These are phyloP conservation scores for Volucella inflata DNA, from an alignment of 2,888 invertebrate genomes.

Conservation along the genomic window DNA sequence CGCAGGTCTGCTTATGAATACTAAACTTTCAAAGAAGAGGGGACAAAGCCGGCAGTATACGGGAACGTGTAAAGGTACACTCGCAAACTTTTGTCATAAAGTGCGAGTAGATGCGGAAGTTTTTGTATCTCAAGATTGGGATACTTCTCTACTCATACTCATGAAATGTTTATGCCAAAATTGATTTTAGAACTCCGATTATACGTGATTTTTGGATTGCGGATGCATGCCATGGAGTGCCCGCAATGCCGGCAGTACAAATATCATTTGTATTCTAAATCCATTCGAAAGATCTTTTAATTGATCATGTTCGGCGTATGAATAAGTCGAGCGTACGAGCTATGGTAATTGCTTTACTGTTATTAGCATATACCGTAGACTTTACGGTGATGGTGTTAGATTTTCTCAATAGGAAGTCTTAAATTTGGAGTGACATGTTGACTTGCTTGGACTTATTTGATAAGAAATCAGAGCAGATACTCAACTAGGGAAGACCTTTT, in stretches of 20 bases:
- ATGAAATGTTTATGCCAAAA: conserved; percentile 19
- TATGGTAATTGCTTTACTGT: conserved; percentile 40
- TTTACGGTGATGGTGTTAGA: not conserved
- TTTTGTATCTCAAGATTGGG: not conserved
- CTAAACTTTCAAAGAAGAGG: conserved; percentile 26
- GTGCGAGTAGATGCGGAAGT: conserved; percentile 61
- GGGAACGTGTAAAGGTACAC: no score
- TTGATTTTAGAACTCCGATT: conserved; percentile 36
- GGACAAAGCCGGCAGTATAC: not conserved
- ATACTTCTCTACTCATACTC: not conserved
- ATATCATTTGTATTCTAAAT: conserved; percentile 49
- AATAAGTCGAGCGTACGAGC: conserved; percentile 14
- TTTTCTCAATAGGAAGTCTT: conserved; percentile 43
- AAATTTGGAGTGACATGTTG: conserved; percentile 10
- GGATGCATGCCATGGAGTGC: conserved; percentile 6
- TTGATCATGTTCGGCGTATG: conserved; percentile 41
- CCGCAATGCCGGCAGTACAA: not conserved
- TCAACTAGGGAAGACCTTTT: no score
- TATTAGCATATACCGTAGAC: not conserved
- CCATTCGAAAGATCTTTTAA: conserved; percentile 26
- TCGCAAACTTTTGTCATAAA: not conserved
- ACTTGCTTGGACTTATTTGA: not conserved
- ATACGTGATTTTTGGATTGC: conserved; percentile 1
- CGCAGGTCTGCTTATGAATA: conserved; percentile 67
- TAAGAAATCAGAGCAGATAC: not conserved